These are phyloP conservation scores for Rhipidura dahli DNA, from an alignment of 2,113 vertebrate genomes.

Conservation along the genomic window DNA sequence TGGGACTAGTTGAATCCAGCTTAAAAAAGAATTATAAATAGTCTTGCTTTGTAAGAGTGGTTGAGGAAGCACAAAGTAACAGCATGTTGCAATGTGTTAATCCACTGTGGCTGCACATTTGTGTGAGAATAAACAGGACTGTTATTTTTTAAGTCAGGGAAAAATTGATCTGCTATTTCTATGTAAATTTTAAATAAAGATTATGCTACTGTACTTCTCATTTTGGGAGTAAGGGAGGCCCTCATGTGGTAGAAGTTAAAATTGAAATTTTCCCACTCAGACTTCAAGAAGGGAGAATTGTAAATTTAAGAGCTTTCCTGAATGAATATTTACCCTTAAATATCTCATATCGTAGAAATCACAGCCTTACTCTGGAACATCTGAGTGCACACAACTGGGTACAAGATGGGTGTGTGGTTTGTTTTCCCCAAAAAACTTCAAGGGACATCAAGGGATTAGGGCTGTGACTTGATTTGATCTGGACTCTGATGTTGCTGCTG, in stretches of 20 bases:
- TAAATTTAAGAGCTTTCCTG: background rate
- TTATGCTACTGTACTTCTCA: background rate
- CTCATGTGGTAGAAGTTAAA: slow-evolving; percentile 67
- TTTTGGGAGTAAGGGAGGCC: slow-evolving; percentile 62
- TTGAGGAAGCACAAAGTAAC: background rate
- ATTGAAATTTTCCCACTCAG: background rate
- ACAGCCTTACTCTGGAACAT: slow-evolving; percentile 56
- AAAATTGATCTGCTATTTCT: background rate
- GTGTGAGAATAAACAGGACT: background rate
- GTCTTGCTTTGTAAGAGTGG: background rate
- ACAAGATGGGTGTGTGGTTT: background rate
- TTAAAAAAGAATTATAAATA: background rate
- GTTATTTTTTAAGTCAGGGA: background rate
- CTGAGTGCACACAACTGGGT: slow-evolving; percentile 48
- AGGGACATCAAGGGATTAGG: slow-evolving; percentile 40
- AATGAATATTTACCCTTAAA: background rate
- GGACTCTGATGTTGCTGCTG: slow-evolving; percentile 67
- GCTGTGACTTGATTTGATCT: background rate
- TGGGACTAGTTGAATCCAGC: background rate
- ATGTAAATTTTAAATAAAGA: background rate
- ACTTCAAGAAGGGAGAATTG: background rate
- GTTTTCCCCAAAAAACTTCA: background rate
- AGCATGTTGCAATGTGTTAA: background rate
- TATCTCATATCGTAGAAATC: slow-evolving; percentile 36
- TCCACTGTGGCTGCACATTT: background rate